Conservation (phyloP, 2,797 vertebrate genomes). For the Pempheris klunzingeri region DNA sequence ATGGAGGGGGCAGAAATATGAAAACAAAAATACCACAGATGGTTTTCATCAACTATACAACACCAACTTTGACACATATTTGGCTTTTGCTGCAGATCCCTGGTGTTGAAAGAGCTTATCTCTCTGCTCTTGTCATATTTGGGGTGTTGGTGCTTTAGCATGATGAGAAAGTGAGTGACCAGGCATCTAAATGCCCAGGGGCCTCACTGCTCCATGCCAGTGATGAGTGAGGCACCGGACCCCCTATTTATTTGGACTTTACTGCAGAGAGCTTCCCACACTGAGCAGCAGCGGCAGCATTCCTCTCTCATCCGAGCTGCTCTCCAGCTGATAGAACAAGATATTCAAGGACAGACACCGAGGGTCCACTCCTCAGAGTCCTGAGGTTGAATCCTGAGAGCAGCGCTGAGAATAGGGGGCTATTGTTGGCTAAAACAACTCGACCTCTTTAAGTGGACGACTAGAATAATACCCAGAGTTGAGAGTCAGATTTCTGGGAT, state of each 20-base stretch:
- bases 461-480: conserved; percentile 73
- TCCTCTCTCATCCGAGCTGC: conserved; percentile 57
- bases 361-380: conserved; percentile 53
- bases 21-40: conserved; percentile 75
- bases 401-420: conserved; percentile 61
- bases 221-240: conserved; percentile 71
- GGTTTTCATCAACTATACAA: conserved; percentile 79
- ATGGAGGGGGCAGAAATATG: conserved; percentile 50
- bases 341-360: conserved; percentile 63
- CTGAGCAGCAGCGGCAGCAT: conserved; percentile 48
- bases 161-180: conserved; percentile 70
- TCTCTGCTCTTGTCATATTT: conserved; percentile 64
- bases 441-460: conserved; percentile 63
- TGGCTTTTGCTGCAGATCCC: conserved; percentile 74
- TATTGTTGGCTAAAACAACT: conserved; percentile 78
- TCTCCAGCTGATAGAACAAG: conserved; percentile 72
- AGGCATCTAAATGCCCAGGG: conserved; percentile 50
- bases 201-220: conserved; percentile 59
- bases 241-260: conserved; percentile 78
- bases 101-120: conserved; percentile 77
- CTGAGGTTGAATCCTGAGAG: conserved; percentile 71
- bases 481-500: conserved; percentile 81
- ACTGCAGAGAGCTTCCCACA: conserved; percentile 63
- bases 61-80: conserved; percentile 73
- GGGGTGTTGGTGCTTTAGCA: conserved; percentile 40